Conservation (phyloP, 2,888 invertebrate genomes). For the Vannuccia rotundouncinata region DNA sequence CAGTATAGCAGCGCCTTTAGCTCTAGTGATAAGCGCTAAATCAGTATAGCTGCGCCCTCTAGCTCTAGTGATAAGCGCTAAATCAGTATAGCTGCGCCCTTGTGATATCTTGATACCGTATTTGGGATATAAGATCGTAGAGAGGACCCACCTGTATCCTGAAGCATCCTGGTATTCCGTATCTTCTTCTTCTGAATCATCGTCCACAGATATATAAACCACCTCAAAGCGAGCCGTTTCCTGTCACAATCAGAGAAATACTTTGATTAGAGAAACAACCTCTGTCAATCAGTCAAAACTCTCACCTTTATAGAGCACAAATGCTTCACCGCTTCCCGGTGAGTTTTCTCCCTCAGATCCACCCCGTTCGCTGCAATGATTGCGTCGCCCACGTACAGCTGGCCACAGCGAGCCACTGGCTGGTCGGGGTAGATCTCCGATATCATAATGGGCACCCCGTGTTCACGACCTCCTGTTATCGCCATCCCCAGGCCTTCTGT, state of each 20-base stretch:
- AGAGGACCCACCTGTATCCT: not conserved
- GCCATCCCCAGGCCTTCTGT: slow-evolving; percentile 76
- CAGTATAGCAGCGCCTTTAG: no score
- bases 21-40: no score
- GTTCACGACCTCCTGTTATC: slow-evolving; percentile 76
- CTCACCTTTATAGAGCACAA: slow-evolving; percentile 65
- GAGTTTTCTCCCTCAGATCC: slow-evolving; percentile 70
- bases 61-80: no score
- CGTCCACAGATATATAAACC: not conserved
- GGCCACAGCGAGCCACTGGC: slow-evolving; percentile 69
- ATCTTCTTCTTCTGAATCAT: not conserved
- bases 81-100: not conserved
- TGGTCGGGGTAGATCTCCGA: slow-evolving; percentile 72
- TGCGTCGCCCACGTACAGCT: slow-evolving; percentile 74
- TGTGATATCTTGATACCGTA: not conserved
- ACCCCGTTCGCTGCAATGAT: slow-evolving; percentile 73
- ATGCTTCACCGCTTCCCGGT: slow-evolving; percentile 73
- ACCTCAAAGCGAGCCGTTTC: not conserved
- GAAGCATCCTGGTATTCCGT: not conserved
- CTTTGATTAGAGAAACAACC: no score
- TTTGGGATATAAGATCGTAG: not conserved
- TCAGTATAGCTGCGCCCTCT: no score
- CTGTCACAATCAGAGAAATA: no score
- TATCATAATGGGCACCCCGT: slow-evolving; percentile 76
- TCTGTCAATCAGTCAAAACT: no score